Evolutionary conservation across 30 jellyfish, hydroid and myxozoan genomes (phyloP).

Genomic region (Hydractinia symbiolongicarpus): DNA sequence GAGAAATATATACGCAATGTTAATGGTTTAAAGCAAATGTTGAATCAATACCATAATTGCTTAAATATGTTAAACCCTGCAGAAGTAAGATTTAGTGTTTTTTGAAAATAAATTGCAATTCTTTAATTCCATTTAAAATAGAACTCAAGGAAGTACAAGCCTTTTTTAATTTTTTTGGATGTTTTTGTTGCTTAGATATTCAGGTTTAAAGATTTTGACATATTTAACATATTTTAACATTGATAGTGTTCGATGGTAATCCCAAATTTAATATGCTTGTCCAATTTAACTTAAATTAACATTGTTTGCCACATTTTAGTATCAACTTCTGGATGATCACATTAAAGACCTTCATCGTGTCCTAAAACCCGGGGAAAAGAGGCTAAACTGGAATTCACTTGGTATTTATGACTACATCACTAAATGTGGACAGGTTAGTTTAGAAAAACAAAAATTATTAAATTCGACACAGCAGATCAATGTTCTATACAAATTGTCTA

Average conservation of each 20-base stretch:
- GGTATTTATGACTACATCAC: constrained; percentile 78
- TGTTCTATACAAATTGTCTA: too few species aligned
- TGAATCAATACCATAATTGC: constrained; percentile 54
- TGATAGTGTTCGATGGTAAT: neutral
- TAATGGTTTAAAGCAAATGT: constrained; percentile 78
- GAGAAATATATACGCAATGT: constrained; percentile 76
- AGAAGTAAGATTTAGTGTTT: constrained; percentile 44
- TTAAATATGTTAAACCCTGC: constrained; percentile 64
- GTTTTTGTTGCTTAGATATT: too few species aligned
- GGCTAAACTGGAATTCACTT: constrained; percentile 97
- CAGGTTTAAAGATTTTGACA: too few species aligned
- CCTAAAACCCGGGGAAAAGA: constrained; percentile 83
- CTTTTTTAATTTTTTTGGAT: too few species aligned
- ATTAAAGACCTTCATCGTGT: constrained; percentile 82
- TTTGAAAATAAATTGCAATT: too few species aligned
- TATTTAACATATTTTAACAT: too few species aligned
- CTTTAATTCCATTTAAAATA: too few species aligned
- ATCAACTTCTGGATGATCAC: constrained; percentile 73
- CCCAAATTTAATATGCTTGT: too few species aligned
- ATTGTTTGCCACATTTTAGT: constrained; percentile 23
- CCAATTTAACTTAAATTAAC: too few species aligned
- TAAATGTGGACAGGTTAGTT: constrained; percentile 84
- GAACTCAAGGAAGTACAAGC: too few species aligned
- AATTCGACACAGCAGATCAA: too few species aligned
- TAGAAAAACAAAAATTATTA: neutral